These are phyloP conservation scores for Diachrysia chrysitis DNA, from an alignment of 2,888 invertebrate species.

Conservation along the genomic window DNA sequence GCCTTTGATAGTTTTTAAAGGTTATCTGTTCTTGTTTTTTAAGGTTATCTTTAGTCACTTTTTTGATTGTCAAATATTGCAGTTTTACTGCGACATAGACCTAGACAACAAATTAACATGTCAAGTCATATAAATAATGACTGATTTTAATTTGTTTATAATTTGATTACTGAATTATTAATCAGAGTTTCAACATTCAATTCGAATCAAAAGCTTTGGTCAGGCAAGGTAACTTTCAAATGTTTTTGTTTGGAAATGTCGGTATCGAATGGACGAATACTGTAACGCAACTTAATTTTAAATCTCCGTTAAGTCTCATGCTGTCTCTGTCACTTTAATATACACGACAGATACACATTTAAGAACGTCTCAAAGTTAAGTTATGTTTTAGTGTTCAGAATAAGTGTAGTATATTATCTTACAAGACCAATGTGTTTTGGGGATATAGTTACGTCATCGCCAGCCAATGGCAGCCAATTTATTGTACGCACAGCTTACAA, in stretches of 20 bases:
- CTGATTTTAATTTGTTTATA: neutral
- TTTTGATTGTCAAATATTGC: constrained; percentile 4
- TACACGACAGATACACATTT: no score
- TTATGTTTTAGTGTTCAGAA: neutral
- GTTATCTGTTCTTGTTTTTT: neutral
- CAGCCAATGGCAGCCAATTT: constrained; percentile 44
- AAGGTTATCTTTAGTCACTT: constrained; percentile 10
- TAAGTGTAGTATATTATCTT: constrained; percentile 32
- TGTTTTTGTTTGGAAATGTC: neutral
- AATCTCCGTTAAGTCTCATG: neutral
- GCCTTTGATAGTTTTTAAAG: neutral
- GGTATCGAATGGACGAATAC: neutral
- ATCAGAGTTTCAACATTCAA: constrained; percentile 14
- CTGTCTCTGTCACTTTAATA: neutral
- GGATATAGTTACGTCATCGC: constrained; percentile 47
- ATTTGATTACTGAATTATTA: constrained; percentile 7
- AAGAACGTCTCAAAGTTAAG: neutral
- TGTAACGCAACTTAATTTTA: neutral
- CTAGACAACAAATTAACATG: neutral
- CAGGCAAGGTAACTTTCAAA: constrained; percentile 7
- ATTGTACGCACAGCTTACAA: constrained; percentile 55
- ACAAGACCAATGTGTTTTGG: constrained; percentile 44
- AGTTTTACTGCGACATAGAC: constrained; percentile 20
- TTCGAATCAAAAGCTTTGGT: constrained; percentile 8
- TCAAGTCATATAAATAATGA: neutral